Percentiles rank a stretch among this genome's conserved stretches.
Evolutionary conservation across 2,888 invertebrate genomes (phyloP).

Genomic region (Macroteleia sp.): DNA sequence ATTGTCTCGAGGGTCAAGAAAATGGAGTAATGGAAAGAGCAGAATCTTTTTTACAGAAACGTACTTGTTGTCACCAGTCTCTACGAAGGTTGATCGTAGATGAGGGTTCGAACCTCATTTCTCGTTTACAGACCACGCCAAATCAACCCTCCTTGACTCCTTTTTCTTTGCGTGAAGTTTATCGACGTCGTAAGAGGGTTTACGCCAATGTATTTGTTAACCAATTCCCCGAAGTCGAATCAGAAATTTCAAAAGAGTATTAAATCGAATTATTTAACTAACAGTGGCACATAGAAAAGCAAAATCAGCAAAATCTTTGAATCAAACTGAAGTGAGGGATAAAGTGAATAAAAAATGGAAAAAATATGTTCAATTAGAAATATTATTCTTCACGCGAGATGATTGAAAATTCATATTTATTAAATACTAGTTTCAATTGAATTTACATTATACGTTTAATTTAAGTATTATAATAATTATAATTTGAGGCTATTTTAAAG

Average conservation of each 20-base stretch:
- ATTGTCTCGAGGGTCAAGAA: conserved; percentile 27
- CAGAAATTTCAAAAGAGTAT: conserved; percentile 71
- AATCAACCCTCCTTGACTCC: conserved; percentile 58
- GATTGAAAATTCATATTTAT: no score
- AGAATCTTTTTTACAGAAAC: conserved; percentile 76
- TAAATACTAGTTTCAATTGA: no score
- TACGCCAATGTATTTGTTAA: conserved; percentile 72
- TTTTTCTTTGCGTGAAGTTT: conserved; percentile 23
- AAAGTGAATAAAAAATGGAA: background rate
- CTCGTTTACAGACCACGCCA: conserved; percentile 72
- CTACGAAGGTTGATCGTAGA: conserved; percentile 57
- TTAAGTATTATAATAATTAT: no score
- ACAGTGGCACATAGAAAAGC: conserved; percentile 4
- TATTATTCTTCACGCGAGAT: no score
- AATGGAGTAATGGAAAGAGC: conserved; percentile 69
- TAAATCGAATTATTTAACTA: conserved; percentile 78
- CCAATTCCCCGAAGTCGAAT: conserved; percentile 75
- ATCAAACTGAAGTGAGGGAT: background rate
- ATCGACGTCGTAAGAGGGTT: conserved; percentile 61
- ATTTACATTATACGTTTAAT: no score
- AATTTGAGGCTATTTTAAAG: no score
- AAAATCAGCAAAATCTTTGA: background rate
- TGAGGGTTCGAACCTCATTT: conserved; percentile 74
- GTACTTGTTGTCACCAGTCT: conserved; percentile 72
- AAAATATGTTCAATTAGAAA: no score